Evolutionary conservation across 2,797 vertebrate genomes (phyloP).

Genomic region (Ambastaia sidthimunki): DNA sequence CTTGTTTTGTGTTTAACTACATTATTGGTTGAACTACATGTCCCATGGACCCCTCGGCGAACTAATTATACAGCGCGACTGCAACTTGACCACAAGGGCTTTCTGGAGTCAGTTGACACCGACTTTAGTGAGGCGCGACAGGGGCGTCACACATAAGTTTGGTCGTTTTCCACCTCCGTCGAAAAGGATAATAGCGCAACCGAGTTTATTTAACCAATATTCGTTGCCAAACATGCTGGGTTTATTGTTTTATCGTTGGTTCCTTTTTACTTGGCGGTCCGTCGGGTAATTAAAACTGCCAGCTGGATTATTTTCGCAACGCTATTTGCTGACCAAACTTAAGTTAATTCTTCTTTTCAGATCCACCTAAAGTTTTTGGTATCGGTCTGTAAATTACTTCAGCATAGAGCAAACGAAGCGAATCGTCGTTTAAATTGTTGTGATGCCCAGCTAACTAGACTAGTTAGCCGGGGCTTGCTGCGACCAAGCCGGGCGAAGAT

Average conservation of each 20-base stretch:
- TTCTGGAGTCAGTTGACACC: constrained; percentile 68
- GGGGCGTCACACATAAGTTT: constrained; percentile 73
- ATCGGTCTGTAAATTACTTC: background rate
- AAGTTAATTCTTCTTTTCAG: constrained; percentile 62
- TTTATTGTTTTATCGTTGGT: constrained; percentile 42
- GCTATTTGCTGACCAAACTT: constrained; percentile 35
- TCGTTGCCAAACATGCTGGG: constrained; percentile 1
- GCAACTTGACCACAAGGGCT: constrained; percentile 67
- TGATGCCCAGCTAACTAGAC: constrained; percentile 60
- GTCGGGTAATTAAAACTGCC: constrained; percentile 34
- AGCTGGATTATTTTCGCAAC: constrained; percentile 65
- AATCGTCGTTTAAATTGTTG: constrained; percentile 17
- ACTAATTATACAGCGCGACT: constrained; percentile 44
- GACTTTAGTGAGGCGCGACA: constrained; percentile 70
- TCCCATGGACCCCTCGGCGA: constrained; percentile 23
- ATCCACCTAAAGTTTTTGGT: constrained; percentile 46
- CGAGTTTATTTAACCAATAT: background rate
- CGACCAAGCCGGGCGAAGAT: constrained; percentile 73
- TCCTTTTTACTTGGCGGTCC: constrained; percentile 46
- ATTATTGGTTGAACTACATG: constrained; percentile 46
- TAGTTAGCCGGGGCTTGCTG: constrained; percentile 63
- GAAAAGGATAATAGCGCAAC: constrained; percentile 59
- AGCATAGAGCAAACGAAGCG: background rate
- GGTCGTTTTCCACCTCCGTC: constrained; percentile 60
- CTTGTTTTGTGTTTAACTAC: too few species aligned